Evolutionary conservation across 2,888 invertebrate genomes (phyloP), one percentile per base, ranked within the genome.

Genomic region (Incurvaria masculella): DNA sequence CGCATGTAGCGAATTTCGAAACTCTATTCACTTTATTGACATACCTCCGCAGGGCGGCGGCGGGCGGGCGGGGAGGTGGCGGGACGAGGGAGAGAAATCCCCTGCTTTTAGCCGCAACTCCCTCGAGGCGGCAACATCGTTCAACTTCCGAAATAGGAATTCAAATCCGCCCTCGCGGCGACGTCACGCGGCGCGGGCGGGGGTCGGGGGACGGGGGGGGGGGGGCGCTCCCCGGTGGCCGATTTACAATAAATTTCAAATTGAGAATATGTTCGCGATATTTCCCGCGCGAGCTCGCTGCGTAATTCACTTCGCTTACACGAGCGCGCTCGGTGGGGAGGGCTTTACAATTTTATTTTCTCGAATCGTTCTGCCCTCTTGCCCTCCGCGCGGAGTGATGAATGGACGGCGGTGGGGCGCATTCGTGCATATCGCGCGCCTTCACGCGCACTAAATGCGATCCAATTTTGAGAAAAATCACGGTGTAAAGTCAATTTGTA

Each of bases 231-330:
- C 66, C 68, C 60, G 66, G 59, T 33, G 33, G 68, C 66, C 71
- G 72, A 67, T 72, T 75, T 73, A 72, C 75, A 72, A 74, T 75
- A 74, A 72, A 73, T 72, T 74, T 73, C 68, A 68, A 74, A 65
- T 66, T 70, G 62, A 65, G 72, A 74, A 73, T 73, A 75, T 76
- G 76, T 72, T 72, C 64, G 71, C 72, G 69, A 74, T 74, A 72
- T 72, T 73, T 17, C 26, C 23, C 38, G 39, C 27, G 26, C 46
- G 47, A n/a, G 47, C 16, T 49, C 14, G 40, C 42, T 44, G 40
- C 16, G 44, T 11, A 44, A n/a, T 44, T 27, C 26, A 43, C 18
- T 26, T 16, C 26, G 18, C 19, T 19, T 27, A 27, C 27, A 18
- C 42, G 21, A 21, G 20, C 43, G 21, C 20, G 19, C 21, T 14